Base-by-base conservation (phyloP, 2,797 vertebrate genomes). In the Margarornis squamiger region DNA sequence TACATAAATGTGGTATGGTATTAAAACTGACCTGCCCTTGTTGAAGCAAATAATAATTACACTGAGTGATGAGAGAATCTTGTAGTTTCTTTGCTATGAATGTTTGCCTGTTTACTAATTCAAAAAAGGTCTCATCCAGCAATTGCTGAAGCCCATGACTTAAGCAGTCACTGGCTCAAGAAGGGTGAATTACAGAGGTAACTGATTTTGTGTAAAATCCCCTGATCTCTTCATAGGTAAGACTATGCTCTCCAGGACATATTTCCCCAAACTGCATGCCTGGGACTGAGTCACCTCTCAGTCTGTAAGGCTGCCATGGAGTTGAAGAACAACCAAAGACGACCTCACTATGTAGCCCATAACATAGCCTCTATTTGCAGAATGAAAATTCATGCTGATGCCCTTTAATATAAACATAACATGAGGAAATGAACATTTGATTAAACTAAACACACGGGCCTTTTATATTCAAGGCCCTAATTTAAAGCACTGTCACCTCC, bases 401-500 rank as follows among this genome's bases (percentile, higher is more conserved):
- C 26, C 78, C 93, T 95, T 95, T 95, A 95, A 88, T 93, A 78
- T 90, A 95, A 96, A 93, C 6, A 20, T 86, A 94, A 93, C 1
- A 0, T 94, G 71, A 92, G 71, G 86, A 97, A 96, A 96, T 91
- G 91, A 96, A 94, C 78, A 76, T 96, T 94, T 94, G 93, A 96
- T 96, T 97, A 96, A 96, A 86, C 94, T 90, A 95, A 97, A 95
- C 86, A 95, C 91, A 84, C 18, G 0, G 38, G 61, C 86, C 87
- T 94, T 96, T 96, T 94, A 86, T 95, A 95, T 85, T 76, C 81
- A 65, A 86, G 87, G 54, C 59, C 91, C 73, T 96, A 91, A 95
- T 96, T 96, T 97, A 96, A 95, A 96, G 88, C 92, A 72, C 61
- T 93, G 83, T 96, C 95, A 96, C 95, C 91, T 96, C 86, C 57